Base-by-base conservation (phyloP, 2,113 vertebrate species). In the Gallinago undulata region DNA sequence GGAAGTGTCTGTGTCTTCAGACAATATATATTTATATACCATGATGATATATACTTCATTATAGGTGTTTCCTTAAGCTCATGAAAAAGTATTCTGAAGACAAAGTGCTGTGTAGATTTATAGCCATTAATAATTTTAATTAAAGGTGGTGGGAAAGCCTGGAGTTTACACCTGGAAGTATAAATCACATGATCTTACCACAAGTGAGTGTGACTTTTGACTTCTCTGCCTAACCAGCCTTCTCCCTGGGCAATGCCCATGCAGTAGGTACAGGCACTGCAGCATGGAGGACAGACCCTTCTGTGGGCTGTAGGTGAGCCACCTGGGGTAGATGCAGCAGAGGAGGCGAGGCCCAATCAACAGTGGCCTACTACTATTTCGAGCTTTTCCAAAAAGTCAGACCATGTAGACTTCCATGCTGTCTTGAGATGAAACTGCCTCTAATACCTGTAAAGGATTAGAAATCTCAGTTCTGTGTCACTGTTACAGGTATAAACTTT, bases 191-290 rank as follows among this genome's bases (percentile, higher is more conserved):
- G 53, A 16, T 39, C 28, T 69, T 69, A 39, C 19, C 13, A 11
- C 10, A 53, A 23, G 12, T 19, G 10, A 53, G 47, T 47, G 47
- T 47, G 35, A n/a, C 27, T 79, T 66, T n/a, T 43, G 55, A 48
- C 33, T 80, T 89, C 31, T 55, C 19, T 56, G 22, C 50, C 50
- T 53, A 64, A 70, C 17, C 21, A 70, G 18, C 18, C 31, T 80
- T 57, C 17, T 63, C 27, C 21, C 7, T 7, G 7, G 56, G 21
- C 0, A 2, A 15, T 53, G 45, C 11, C 27, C 0, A 1, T 23
- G 59, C 2, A 0, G 11, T 45, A 47, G 33, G 53, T 23, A 10
- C 7, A 55, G 60, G 24, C 19, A 12, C 19, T 31, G 56, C 12
- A 15, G 33, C 1, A 9, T 11, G 43, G 43, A 69, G 60, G 16